Conservation (phyloP, 2,797 vertebrate genomes). For the Peromyscus melanophrys region DNA sequence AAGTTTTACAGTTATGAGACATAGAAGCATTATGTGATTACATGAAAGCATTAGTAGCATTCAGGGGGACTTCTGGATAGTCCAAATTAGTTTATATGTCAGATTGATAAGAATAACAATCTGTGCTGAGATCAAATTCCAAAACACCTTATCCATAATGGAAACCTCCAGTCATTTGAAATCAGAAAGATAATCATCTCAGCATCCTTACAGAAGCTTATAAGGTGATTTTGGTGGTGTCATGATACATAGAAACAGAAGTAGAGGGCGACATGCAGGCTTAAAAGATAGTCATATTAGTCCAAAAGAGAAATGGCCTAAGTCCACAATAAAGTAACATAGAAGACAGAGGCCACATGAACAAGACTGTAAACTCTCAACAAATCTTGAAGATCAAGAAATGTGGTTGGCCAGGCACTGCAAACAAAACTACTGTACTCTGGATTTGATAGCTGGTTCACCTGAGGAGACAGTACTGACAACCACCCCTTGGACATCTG, state of each 20-base stretch:
- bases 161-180: background rate
- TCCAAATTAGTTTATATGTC: background rate
- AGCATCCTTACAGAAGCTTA: background rate
- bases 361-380: background rate
- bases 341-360: background rate
- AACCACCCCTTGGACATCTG: background rate
- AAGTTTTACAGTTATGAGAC: background rate
- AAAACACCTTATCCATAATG: background rate
- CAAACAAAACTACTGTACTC: background rate
- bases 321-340: background rate
- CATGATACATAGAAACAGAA: background rate
- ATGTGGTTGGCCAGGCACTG: background rate
- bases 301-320: background rate
- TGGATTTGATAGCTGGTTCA: background rate
- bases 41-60: background rate
- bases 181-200: background rate
- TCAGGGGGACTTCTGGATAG: background rate
- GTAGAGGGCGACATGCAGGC: background rate
- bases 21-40: background rate
- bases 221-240: background rate
- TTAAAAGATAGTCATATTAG: background rate
- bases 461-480: background rate
- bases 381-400: background rate
- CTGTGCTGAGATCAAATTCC: background rate
- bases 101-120: background rate